Evolutionary conservation across 2,888 invertebrate genomes (phyloP).

Genomic region (Tanytarsus gracilentus): DNA sequence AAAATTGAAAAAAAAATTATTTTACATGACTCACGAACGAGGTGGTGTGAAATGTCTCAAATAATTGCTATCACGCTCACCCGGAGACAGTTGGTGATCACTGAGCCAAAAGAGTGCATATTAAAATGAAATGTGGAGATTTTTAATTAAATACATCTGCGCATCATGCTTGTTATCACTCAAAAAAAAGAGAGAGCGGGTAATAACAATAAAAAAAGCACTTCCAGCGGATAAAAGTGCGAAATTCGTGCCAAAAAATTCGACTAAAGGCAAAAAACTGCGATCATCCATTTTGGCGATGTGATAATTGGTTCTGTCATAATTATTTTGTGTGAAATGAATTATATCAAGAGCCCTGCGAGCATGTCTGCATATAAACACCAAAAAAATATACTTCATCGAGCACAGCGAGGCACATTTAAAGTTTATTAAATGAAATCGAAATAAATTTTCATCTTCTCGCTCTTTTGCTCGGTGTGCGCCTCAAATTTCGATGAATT

Average conservation of each 20-base stretch:
- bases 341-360: not conserved
- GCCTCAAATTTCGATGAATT: not conserved
- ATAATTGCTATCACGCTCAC: no score
- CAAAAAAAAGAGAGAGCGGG: not conserved
- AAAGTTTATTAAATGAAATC: slow-evolving; percentile 12
- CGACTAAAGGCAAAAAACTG: not conserved
- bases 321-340: slow-evolving; percentile 21
- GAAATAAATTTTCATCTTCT: not conserved
- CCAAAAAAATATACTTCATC: not conserved
- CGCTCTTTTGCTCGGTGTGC: no score
- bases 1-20: not conserved
- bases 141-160: not conserved
- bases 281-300: not conserved
- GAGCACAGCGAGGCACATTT: no score
- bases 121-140: not conserved
- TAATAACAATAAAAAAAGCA: not conserved
- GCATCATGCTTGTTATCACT: not conserved
- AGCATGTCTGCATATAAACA: not conserved
- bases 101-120: not conserved
- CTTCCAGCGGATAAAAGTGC: not conserved
- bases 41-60: not conserved
- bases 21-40: not conserved
- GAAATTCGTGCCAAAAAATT: no score
- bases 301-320: slow-evolving; percentile 22
- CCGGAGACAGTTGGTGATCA: not conserved